These are phyloP conservation scores for Spea hammondii DNA, from an alignment of 2,797 vertebrate genomes.

Conservation along the genomic window DNA sequence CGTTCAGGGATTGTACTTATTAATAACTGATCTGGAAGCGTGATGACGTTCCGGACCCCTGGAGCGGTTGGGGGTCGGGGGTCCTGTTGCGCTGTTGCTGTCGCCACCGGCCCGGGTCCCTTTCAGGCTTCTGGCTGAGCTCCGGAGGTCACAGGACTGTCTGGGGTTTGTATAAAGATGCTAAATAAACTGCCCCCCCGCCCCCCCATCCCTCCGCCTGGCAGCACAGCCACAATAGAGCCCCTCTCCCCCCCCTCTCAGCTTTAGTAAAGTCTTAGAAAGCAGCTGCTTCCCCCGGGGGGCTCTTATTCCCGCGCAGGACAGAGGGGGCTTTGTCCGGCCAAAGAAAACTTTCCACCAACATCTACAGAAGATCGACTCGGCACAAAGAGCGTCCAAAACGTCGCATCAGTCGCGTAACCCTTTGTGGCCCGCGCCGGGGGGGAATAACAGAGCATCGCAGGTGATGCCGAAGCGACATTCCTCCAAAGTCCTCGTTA, in stretches of 20 bases:
- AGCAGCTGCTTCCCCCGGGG: conserved; percentile 35
- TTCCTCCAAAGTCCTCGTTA: too few relatives aligned
- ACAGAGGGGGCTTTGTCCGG: conserved; percentile 43
- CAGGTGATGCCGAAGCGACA: too few relatives aligned
- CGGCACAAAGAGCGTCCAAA: not conserved
- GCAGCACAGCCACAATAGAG: conserved; percentile 73
- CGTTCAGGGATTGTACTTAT: too few relatives aligned
- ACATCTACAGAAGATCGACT: not conserved
- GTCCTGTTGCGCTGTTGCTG: too few relatives aligned
- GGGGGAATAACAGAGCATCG: not conserved
- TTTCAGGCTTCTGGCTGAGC: not conserved
- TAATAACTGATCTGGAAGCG: too few relatives aligned
- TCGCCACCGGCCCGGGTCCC: too few relatives aligned
- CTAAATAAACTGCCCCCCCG: conserved; percentile 24
- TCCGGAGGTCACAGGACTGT: not conserved
- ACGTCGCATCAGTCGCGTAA: not conserved
- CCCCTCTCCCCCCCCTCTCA: conserved; percentile 53
- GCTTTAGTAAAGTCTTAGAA: conserved; percentile 14
- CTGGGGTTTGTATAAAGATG: conserved; percentile 16
- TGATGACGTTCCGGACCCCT: too few relatives aligned
- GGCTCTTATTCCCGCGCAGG: not conserved
- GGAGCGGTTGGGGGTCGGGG: too few relatives aligned
- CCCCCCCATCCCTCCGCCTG: conserved; percentile 55
- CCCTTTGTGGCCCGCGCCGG: not conserved
- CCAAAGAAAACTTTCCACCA: not conserved